Evolutionary conservation across 2,888 invertebrate genomes (phyloP), one percentile per base, ranked within the genome.

Genomic region (Silvanus unidentatus): DNA sequence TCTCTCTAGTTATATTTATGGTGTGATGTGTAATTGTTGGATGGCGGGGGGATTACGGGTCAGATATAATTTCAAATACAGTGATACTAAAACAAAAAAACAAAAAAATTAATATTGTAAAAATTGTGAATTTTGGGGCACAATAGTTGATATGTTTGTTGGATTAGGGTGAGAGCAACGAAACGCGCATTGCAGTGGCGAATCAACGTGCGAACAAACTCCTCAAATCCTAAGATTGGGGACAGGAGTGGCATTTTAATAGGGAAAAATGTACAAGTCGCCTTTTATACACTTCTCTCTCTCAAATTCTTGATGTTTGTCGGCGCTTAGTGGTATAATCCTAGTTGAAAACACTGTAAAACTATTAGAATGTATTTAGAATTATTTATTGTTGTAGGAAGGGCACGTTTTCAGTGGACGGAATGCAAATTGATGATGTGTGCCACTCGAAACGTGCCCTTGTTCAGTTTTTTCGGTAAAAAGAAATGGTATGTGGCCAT

Each of bases 161-260:
- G 65, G 64, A 12, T 65, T 79, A 85, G 84, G 89, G 87, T 63
- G 87, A 88, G 77, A 90, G 94, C 68, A 96, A 96, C 79, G 91
- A 94, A 81, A 87, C 88, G 69, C 88, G 95, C 79, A 94, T 96
- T 81, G 87, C 87, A 72, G 88, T 91, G 74, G 96, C 96, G 70
- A 97, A 97, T 79, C 91, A 94, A 78, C 85, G 94, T 70, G 94
- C 96, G 73, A 91, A 91, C 79, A 94, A 95, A 78, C 86, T 97
- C 71, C 86, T 94, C 75, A 92, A 92, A 82, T 88, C 72, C 63
- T 72, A 72, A 72, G 62, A 56, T 55, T 62, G 64, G 59, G 50
- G 58, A 55, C 52, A 42, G 48, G 50, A 52, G 32, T 32, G 4
- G 32, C 4, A 5, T 5, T 32, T 32, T 32, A 40, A n/a, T n/a